Conservation (phyloP, 2,113 vertebrate species). For the Plecturocebus donacophilus region DNA sequence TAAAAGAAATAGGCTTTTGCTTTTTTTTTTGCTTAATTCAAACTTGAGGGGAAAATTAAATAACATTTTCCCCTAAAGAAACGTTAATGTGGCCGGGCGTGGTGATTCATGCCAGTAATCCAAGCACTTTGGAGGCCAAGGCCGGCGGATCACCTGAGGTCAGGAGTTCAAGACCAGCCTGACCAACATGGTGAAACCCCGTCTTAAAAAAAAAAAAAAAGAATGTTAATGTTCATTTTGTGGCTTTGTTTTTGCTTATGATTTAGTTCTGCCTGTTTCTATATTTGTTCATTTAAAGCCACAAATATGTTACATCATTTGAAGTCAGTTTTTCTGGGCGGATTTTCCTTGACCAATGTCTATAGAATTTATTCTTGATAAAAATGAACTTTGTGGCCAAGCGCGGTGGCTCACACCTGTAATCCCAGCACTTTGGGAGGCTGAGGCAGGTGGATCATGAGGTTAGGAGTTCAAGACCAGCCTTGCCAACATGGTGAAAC, state of each 20-base stretch:
- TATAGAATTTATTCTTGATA: background rate
- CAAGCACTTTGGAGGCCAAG: no score
- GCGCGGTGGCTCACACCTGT: no score
- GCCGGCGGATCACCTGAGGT: no score
- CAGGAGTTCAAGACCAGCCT: no score
- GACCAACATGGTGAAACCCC: no score
- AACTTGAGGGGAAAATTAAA: background rate
- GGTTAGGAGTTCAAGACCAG: no score
- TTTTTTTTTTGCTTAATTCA: background rate
- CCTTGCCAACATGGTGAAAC: no score
- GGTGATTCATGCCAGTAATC: no score
- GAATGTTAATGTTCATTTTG: background rate
- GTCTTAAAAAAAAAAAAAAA: no score
- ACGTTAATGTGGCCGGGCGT: no score
- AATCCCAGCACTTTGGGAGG: no score
- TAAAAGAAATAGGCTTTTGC: background rate
- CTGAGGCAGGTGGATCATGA: no score
- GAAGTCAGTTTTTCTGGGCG: background rate
- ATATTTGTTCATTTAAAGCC: slow-evolving; percentile 19
- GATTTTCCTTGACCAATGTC: slow-evolving; percentile 1
- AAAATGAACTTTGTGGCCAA: slow-evolving; percentile 1
- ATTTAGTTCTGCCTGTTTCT: slow-evolving; percentile 36
- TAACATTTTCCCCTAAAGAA: background rate
- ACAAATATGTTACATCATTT: slow-evolving; percentile 9
- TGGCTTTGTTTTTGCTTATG: background rate